Evolutionary conservation across 2,797 vertebrate species (phyloP), one percentile per base, ranked within the genome.

Genomic region (Sebastes oblongus): DNA sequence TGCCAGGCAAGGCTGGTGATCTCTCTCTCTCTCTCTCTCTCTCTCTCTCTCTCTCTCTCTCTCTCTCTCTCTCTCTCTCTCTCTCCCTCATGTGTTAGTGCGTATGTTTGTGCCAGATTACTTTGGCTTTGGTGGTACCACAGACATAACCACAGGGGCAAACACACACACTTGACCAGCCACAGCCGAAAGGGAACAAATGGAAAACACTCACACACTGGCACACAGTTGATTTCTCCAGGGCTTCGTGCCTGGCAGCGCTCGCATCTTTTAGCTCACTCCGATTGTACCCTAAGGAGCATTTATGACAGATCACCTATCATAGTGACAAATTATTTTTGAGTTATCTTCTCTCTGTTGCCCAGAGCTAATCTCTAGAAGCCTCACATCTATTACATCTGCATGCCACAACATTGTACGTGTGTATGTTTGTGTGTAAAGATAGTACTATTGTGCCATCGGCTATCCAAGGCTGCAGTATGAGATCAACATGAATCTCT

Each of bases 281-380:
- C 11, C 24, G 30, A 72, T 83, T 22, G 5, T 3, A 65, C 69
- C 89, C 76, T 13, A 1, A 78, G 81, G 78, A 87, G 36, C 29
- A 4, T 71, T 79, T 85, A 66, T 89, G 78, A 85, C 85, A 92
- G 58, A 87, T 92, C 78, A 82, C 70, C 78, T 80, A 68, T 85
- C 72, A 77, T 16, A 77, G 42, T 79, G 86, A 82, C 78, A 82
- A 85, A 87, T 89, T 84, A 52, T 65, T 82, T 72, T 25, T 88
- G 83, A 91, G 74, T 82, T 88, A 75, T 86, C 64, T 52, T 79
- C 73, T 77, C 74, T 80, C 32, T n/a, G 64, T 72, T 18, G 54
- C 88, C 83, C 54, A 60, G 68, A 86, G 86, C 81, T 55, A 72
- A 78, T 71, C 85, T 82, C 32, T 5, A 18, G 67, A 72, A 75